Percentiles rank a stretch among this genome's conserved stretches.
These are phyloP conservation scores for Syngnathus typhle DNA, from an alignment of 2,113 vertebrate genomes.

Conservation along the genomic window DNA sequence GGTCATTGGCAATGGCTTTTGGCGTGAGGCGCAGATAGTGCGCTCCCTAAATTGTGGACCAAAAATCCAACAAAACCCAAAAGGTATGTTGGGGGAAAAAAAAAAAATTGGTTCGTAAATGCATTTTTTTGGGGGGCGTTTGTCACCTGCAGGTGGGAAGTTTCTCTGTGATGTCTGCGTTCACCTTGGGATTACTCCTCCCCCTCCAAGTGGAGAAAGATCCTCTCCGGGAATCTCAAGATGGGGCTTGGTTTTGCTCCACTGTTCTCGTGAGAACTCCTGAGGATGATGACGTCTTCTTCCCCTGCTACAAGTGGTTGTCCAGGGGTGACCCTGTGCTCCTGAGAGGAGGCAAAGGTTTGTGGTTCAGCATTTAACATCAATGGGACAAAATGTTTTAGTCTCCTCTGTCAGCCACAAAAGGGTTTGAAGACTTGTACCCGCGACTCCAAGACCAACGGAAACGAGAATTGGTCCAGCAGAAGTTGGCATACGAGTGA, in stretches of 20 bases:
- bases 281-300: constrained; percentile 29
- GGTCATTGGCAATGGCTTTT: too few species aligned
- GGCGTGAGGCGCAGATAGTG: too few species aligned
- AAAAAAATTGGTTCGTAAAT: too few species aligned
- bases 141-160: constrained; percentile 20
- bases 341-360: constrained; percentile 48
- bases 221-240: constrained; percentile 18
- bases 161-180: constrained; percentile 25
- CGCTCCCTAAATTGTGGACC: too few species aligned
- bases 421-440: constrained; percentile 35
- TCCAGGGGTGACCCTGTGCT: constrained; percentile 24
- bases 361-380: neutral
- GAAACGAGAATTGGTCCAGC: constrained; percentile 22
- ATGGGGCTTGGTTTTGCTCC: constrained; percentile 54
- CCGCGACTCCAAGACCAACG: constrained; percentile 25
- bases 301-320: constrained; percentile 56
- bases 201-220: constrained; percentile 50
- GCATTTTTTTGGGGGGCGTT: neutral
- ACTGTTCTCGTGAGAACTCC: constrained; percentile 32
- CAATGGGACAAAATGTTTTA: neutral
- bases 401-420: constrained; percentile 18
- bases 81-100: constrained; percentile 15
- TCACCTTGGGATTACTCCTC: constrained; percentile 35
- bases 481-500: constrained; percentile 38
- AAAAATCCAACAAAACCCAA: too few species aligned